These are phyloP conservation scores for Drosophila grimshawi DNA, from an alignment of 1,140 invertebrate species.

Conservation along the genomic window DNA sequence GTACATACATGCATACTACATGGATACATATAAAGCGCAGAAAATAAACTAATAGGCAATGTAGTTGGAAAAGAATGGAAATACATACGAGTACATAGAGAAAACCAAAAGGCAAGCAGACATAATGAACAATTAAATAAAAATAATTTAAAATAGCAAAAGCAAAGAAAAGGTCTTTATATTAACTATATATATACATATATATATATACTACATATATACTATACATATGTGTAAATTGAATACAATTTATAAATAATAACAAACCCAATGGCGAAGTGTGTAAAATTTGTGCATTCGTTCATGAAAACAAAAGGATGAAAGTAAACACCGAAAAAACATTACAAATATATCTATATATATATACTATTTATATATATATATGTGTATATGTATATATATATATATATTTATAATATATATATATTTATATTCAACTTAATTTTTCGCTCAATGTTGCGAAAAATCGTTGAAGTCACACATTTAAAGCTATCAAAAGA, in stretches of 20 bases:
- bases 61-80: constrained; percentile 60
- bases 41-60: constrained; percentile 70
- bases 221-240: constrained; percentile 77
- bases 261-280: constrained; percentile 76
- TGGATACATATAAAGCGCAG: constrained; percentile 53
- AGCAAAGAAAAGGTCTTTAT: constrained; percentile 64
- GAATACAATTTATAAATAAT: constrained; percentile 75
- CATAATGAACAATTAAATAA: constrained; percentile 47
- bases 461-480: constrained; percentile 60
- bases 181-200: constrained; percentile 62
- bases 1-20: constrained; percentile 18
- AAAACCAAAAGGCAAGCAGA: constrained; percentile 21
- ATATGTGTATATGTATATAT: constrained; percentile 31
- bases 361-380: constrained; percentile 35
- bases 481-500: constrained; percentile 74
- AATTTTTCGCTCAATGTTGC: constrained; percentile 44
- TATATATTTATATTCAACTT: constrained; percentile 65
- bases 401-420: constrained; percentile 28
- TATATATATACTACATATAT: constrained; percentile 61
- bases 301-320: constrained; percentile 82
- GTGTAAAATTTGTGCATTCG: constrained; percentile 81
- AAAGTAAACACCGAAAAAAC: constrained; percentile 82
- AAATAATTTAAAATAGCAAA: constrained; percentile 70
- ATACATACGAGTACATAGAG: constrained; percentile 25
- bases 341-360: constrained; percentile 73